Evolutionary conservation across 2,888 invertebrate species (phyloP), one percentile per base, ranked within the genome.

Genomic region (Cheilosia grossa): DNA sequence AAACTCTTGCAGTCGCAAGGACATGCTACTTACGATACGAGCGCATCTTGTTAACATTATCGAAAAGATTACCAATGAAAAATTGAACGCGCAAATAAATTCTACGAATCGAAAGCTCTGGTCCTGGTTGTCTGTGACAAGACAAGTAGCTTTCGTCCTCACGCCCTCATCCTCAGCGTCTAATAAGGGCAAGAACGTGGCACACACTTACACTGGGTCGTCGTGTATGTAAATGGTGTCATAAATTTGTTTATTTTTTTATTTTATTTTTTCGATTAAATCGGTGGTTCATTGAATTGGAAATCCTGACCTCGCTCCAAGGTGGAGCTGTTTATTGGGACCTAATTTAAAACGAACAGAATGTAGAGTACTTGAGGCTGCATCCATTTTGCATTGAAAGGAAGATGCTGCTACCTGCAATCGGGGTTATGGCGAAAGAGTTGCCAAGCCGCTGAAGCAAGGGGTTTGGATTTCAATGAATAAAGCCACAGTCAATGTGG

Each of bases 11-110:
- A 42, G 44, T n/a, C 15, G 27, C 42, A 21, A 61, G 21, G 64
- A 47, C 37, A 49, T 59, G 58, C 56, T 30, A 9, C 53, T 61
- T 37, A n/a, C 44, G 27, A 69, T 37, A n/a, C 44, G 27, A 69
- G 61, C 69, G 61, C 69, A 54, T 69, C 54, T 15, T 69, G 69
- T 77, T 77, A 56, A 61, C 78, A 63, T 56, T 56, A 27, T 49
- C 6, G 6, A 24, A 19, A n/a, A 56, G 44, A 70, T 78, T 69
- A 42, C 51, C 54, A 70, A 63, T 63, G 63, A 78, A 70, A 70
- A 56, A 61, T 69, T 61, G 19, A 63, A 54, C 54, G 33, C 37
- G 21, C 47, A 54, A 58, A 61, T 33, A 19, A 37, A 37, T 44
- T 54, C 27, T 21, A 24, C 1, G 5, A 42, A 21, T 42, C 59